phyloP scores from a whole-genome alignment of 2,888 invertebrate genomes.

The Baccha elongata region DNA sequence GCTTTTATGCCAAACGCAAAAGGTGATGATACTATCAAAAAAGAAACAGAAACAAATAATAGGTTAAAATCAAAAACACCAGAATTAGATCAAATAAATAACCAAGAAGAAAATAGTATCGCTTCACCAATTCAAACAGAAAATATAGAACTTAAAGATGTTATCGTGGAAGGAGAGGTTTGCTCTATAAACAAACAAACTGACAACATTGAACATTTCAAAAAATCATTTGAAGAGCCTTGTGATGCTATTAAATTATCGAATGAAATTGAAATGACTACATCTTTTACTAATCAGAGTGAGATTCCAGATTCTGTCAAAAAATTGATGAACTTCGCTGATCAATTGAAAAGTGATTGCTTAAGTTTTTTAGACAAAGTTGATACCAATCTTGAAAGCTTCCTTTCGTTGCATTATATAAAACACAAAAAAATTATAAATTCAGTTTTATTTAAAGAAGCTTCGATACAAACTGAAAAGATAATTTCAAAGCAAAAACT shows the following conservation, averaged over 20 bases:
- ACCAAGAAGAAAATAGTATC: background rate
- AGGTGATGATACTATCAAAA: background rate
- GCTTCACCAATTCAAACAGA: background rate
- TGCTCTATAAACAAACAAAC: background rate
- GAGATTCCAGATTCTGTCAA: constrained; percentile 49
- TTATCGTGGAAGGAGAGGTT: no score
- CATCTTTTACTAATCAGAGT: background rate
- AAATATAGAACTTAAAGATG: background rate
- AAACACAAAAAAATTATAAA: constrained; percentile 73
- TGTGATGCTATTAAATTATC: background rate
- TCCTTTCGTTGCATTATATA: constrained; percentile 74
- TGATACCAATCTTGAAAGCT: constrained; percentile 74
- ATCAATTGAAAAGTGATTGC: constrained; percentile 76
- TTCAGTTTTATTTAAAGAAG: constrained; percentile 45
- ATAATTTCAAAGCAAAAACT: constrained; percentile 72
- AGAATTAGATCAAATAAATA: background rate
- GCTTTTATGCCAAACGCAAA: background rate
- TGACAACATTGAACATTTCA: background rate
- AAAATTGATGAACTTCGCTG: constrained; percentile 75
- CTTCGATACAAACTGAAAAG: constrained; percentile 74
- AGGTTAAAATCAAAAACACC: background rate
- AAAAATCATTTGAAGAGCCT: background rate
- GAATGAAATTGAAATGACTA: background rate
- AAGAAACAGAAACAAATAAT: background rate
- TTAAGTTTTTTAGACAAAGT: constrained; percentile 52